Percentiles rank a stretch among this genome's conserved stretches.
These are phyloP conservation scores for Eulemur mongoz DNA, from an alignment of 2,797 vertebrate genomes.

Conservation along the genomic window DNA sequence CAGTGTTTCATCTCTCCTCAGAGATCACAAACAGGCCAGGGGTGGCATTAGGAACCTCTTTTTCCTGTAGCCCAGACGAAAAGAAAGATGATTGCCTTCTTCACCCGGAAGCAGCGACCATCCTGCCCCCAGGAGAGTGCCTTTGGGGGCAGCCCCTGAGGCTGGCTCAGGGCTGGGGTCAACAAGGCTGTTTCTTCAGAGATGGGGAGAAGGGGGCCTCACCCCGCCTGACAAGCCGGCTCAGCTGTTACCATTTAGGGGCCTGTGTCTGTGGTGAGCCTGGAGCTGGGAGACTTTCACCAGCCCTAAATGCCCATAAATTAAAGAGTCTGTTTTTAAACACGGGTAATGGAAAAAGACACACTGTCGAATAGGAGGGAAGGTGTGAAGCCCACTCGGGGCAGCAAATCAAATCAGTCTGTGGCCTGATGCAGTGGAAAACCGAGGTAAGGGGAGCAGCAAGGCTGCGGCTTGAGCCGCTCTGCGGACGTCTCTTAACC, in stretches of 20 bases:
- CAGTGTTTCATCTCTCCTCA: neutral
- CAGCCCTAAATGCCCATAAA: constrained; percentile 65
- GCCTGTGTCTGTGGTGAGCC: constrained; percentile 57
- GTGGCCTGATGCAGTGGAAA: constrained; percentile 61
- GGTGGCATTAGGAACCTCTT: neutral
- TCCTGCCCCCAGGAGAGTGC: neutral
- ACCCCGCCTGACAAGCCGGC: neutral
- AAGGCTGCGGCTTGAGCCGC: neutral
- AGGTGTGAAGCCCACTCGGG: constrained; percentile 65
- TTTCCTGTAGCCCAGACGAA: neutral
- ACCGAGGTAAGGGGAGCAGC: neutral
- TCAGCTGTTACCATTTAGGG: constrained; percentile 75
- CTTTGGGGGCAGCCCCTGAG: neutral
- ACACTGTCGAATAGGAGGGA: constrained; percentile 41
- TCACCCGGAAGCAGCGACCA: neutral
- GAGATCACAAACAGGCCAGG: neutral
- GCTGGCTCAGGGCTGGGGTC: neutral
- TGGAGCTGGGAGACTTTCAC: constrained; percentile 53
- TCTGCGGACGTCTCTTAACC: neutral
- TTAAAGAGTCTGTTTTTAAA: constrained; percentile 77
- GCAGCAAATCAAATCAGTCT: constrained; percentile 22
- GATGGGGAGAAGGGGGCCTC: neutral
- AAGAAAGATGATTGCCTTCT: neutral
- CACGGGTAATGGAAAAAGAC: constrained; percentile 66
- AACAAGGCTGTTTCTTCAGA: neutral